phyloP scores from a whole-genome alignment of 2,797 vertebrate genomes.

The Takifugu rubripes region DNA sequence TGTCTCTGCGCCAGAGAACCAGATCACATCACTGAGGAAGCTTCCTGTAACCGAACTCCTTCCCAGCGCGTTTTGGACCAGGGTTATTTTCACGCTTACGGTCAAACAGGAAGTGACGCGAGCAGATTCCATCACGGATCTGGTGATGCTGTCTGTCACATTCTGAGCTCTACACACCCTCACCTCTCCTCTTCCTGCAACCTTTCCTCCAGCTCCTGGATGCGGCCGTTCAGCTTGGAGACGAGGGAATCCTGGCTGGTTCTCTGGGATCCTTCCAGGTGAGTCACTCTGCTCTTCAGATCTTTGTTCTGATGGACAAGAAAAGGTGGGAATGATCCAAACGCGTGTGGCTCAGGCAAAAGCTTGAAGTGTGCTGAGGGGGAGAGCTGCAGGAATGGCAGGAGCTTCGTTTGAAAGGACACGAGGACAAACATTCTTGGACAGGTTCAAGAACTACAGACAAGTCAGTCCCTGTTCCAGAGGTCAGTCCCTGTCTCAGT shows the following conservation, averaged over 20 bases:
- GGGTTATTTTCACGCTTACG: conserved; percentile 29
- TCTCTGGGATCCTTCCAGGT: conserved; percentile 88
- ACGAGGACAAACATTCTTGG: too few species aligned
- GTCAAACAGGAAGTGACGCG: conserved; percentile 36
- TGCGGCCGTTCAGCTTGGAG: conserved; percentile 85
- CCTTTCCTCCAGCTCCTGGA: conserved; percentile 88
- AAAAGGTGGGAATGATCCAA: too few species aligned
- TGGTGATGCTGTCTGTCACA: too few species aligned
- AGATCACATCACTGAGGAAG: conserved; percentile 26
- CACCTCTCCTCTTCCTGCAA: conserved; percentile 90
- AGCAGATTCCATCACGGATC: conserved; percentile 6
- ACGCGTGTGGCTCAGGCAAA: too few species aligned
- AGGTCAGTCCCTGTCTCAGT: conserved; percentile 73
- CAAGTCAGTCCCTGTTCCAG: too few species aligned
- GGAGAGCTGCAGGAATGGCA: conserved; percentile 63
- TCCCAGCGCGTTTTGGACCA: conserved; percentile 10
- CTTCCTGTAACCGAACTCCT: conserved; percentile 47
- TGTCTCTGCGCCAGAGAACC: conserved; percentile 78
- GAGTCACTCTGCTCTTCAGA: conserved; percentile 83
- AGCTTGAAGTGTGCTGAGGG: not conserved
- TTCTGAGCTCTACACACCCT: conserved; percentile 3
- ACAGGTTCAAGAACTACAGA: too few species aligned
- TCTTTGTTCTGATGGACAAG: conserved; percentile 86
- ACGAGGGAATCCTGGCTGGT: conserved; percentile 88
- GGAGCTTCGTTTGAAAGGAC: conserved; percentile 68